Evolutionary conservation across 92 coral and sea anemone species (phyloP).

Genomic region (Anthopleura xanthogrammica): DNA sequence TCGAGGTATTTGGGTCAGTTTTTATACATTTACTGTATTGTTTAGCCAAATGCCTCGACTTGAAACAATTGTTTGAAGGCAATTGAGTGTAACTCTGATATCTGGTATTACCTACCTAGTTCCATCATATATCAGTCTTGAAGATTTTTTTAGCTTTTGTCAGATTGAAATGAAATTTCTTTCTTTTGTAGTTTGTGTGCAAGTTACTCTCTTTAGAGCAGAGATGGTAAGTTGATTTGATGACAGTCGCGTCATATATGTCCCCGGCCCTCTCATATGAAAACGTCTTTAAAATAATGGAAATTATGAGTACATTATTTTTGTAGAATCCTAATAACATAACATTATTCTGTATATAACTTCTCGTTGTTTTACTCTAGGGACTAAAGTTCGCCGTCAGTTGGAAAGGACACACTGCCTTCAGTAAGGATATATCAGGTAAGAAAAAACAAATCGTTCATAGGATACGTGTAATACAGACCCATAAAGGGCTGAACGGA

Average conservation of each 20-base stretch:
- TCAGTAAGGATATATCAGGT: conserved; percentile 3
- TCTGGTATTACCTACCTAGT: too few relatives aligned
- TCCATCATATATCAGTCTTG: too few relatives aligned
- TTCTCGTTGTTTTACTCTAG: neutral
- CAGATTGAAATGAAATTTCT: neutral
- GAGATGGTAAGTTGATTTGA: conserved; percentile 5
- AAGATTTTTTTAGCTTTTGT: too few relatives aligned
- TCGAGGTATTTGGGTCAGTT: too few relatives aligned
- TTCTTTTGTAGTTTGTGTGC: conserved; percentile 13
- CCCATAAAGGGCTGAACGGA: too few relatives aligned
- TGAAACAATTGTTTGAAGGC: too few relatives aligned
- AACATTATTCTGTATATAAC: neutral
- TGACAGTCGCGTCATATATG: neutral
- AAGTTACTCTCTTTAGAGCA: conserved; percentile 5
- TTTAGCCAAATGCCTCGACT: too few relatives aligned
- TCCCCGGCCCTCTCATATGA: neutral
- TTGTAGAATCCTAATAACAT: too few relatives aligned
- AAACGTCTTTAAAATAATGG: neutral
- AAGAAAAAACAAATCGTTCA: neutral
- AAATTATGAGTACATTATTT: too few relatives aligned
- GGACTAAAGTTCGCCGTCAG: conserved; percentile 6
- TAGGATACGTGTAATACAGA: too few relatives aligned
- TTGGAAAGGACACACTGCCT: conserved; percentile 18
- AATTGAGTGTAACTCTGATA: too few relatives aligned
- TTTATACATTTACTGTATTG: too few relatives aligned